Evolutionary conservation across 2,888 invertebrate species (phyloP).

Genomic region (Andrena bucephala): DNA sequence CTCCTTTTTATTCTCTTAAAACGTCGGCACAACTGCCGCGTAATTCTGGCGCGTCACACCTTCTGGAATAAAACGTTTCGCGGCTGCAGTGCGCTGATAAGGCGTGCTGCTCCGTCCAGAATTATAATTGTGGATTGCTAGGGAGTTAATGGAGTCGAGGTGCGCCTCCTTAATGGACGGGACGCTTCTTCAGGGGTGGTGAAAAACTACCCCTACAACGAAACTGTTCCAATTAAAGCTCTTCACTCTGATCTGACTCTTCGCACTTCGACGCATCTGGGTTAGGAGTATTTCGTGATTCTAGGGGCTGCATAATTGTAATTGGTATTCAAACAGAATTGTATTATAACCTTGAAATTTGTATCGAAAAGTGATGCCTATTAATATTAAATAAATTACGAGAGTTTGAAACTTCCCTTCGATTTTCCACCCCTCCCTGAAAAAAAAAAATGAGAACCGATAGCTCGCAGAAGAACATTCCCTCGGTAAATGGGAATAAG

Average conservation of each 20-base stretch:
- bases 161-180: background rate
- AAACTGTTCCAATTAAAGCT: background rate
- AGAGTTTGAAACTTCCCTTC: no score
- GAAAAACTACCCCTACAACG: background rate
- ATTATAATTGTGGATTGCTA: conserved; percentile 44
- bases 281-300: no score
- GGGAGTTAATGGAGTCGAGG: conserved; percentile 30
- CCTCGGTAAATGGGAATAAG: background rate
- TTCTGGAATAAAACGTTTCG: conserved; percentile 49
- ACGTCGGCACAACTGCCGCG: conserved; percentile 48
- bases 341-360: no score
- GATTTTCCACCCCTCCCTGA: no score
- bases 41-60: conserved; percentile 45
- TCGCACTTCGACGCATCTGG: no score
- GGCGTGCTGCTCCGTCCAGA: conserved; percentile 6
- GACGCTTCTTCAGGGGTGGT: background rate
- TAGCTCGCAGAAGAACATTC: background rate
- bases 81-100: conserved; percentile 47
- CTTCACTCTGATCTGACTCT: no score
- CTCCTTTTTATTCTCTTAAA: conserved; percentile 54
- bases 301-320: no score
- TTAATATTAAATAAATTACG: no score
- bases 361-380: no score
- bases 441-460: background rate
- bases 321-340: no score